Conservation (phyloP, 2,888 invertebrate genomes). For the Fragum sueziense region DNA sequence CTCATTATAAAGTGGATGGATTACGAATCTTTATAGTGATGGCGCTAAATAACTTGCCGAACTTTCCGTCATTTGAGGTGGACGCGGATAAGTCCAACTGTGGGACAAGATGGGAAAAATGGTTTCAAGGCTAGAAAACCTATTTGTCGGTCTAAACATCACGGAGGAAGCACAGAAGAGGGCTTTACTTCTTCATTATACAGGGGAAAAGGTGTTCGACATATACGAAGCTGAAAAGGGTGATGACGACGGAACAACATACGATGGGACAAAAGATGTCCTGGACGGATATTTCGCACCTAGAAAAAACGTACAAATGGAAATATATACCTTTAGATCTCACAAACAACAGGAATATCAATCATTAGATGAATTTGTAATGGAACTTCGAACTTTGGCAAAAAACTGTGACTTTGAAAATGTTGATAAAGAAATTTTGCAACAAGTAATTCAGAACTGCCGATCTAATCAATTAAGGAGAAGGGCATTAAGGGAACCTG, state of each 20-base stretch:
- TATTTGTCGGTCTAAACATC: slow-evolving; percentile 48
- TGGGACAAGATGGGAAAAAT: slow-evolving; percentile 49
- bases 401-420: slow-evolving; percentile 47
- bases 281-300: slow-evolving; percentile 47
- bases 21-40: slow-evolving; percentile 5
- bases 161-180: slow-evolving; percentile 39
- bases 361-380: slow-evolving; percentile 56
- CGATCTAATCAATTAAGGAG: slow-evolving; percentile 49
- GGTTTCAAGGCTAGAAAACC: slow-evolving; percentile 37
- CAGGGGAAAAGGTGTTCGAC: slow-evolving; percentile 51
- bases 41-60: slow-evolving; percentile 21
- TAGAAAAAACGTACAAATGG: slow-evolving; percentile 54
- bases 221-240: slow-evolving; percentile 51
- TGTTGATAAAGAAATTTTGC: slow-evolving; percentile 50
- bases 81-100: slow-evolving; percentile 42
- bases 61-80: slow-evolving; percentile 45
- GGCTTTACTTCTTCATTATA: slow-evolving; percentile 54
- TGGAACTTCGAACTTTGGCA: slow-evolving; percentile 53
- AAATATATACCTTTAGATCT: slow-evolving; percentile 55
- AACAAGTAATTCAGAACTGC: slow-evolving; percentile 60
- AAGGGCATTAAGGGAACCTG: slow-evolving; percentile 52
- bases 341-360: slow-evolving; percentile 52
- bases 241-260: slow-evolving; percentile 24
- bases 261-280: slow-evolving; percentile 37
- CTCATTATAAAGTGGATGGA: slow-evolving; percentile 16